Percentiles rank a stretch among this genome's conserved stretches.
Conservation (phyloP, 2,888 invertebrate genomes). For the Mythimna loreyi region DNA sequence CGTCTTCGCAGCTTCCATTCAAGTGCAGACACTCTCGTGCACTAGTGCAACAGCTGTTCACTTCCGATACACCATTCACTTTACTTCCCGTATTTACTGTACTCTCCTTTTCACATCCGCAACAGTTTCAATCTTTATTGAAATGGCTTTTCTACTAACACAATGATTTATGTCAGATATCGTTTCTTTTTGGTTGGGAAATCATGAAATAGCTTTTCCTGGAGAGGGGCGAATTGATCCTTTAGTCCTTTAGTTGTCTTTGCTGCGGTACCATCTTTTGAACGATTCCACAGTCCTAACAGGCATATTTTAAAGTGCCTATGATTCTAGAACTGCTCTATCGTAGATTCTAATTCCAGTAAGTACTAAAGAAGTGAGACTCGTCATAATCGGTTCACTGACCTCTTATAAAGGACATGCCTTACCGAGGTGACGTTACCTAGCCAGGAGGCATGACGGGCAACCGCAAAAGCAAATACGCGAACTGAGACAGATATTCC, state of each 20-base stretch:
- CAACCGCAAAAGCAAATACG: conserved; percentile 50
- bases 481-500: conserved; percentile 5
- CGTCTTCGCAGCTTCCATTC: conserved; percentile 28
- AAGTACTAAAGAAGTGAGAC: conserved; percentile 7
- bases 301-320: not conserved
- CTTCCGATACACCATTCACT: conserved; percentile 37
- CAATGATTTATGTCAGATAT: no score
- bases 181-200: no score
- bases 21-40: conserved; percentile 28
- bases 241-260: no score
- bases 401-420: conserved; percentile 38
- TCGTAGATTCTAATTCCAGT: conserved; percentile 1
- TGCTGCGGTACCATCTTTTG: no score
- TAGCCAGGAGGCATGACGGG: conserved; percentile 42
- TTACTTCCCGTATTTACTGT: conserved; percentile 33
- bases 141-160: not conserved
- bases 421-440: conserved; percentile 41
- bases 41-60: conserved; percentile 19
- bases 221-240: no score
- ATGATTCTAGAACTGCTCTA: not conserved
- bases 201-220: no score
- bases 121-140: conserved; percentile 15
- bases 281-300: no score
- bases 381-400: conserved; percentile 29
- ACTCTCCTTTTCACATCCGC: conserved; percentile 20